These are phyloP conservation scores for Pedetes capensis DNA, from an alignment of 2,113 vertebrate species.

Conservation along the genomic window DNA sequence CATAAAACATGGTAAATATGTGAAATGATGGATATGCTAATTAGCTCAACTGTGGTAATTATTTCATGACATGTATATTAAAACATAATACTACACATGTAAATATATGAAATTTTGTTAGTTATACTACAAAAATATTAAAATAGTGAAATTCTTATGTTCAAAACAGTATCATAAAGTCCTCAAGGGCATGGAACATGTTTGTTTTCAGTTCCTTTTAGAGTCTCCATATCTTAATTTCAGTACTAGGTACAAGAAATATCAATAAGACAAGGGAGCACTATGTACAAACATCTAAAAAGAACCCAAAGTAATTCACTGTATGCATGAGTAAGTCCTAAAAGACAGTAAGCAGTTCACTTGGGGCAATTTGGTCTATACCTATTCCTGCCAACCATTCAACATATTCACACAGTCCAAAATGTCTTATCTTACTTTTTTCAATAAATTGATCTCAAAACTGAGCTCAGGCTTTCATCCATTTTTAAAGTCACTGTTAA, in stretches of 20 bases:
- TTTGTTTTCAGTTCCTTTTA: not conserved
- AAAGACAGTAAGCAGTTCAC: not conserved
- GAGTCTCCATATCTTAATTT: not conserved
- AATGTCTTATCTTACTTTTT: slow-evolving; percentile 38
- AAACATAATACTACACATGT: not conserved
- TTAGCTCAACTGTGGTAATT: not conserved
- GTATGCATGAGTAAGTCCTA: not conserved
- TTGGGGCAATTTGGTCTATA: not conserved
- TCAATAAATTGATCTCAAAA: slow-evolving; percentile 42
- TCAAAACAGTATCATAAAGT: not conserved
- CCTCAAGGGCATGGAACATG: not conserved
- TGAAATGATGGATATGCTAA: not conserved
- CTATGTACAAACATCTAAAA: not conserved
- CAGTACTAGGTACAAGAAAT: not conserved
- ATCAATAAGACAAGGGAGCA: not conserved
- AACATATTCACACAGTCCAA: not conserved
- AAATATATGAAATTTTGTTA: not conserved
- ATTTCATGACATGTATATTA: not conserved
- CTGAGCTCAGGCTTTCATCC: not conserved
- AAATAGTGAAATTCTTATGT: not conserved
- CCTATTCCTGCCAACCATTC: not conserved
- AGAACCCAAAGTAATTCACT: slow-evolving; percentile 19
- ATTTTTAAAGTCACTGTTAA: slow-evolving; percentile 29
- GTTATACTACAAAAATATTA: not conserved
- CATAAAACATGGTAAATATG: not conserved